Percentiles rank a stretch among this genome's conserved stretches.
phyloP scores from a whole-genome alignment of 2,797 vertebrate genomes.

The Distichodus sexfasciatus region DNA sequence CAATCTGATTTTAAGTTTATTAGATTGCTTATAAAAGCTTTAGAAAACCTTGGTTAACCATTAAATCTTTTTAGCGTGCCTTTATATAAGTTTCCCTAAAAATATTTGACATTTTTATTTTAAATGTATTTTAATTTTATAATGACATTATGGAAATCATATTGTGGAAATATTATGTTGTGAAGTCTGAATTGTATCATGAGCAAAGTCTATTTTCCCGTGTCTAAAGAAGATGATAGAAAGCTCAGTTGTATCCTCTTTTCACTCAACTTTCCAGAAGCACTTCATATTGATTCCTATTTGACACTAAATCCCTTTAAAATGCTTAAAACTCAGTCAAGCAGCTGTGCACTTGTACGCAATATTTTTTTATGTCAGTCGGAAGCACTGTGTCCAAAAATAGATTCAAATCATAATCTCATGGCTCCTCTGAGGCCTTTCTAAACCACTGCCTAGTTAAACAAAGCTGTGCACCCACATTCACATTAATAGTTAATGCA shows the following conservation, averaged over 20 bases:
- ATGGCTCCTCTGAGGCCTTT: neutral
- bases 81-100: too few species aligned
- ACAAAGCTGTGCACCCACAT: neutral
- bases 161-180: too few species aligned
- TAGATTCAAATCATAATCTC: neutral
- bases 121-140: too few species aligned
- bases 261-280: neutral
- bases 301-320: neutral
- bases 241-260: neutral
- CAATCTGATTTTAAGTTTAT: too few species aligned
- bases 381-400: neutral
- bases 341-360: neutral
- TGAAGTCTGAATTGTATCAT: too few species aligned
- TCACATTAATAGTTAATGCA: conserved; percentile 20
- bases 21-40: too few species aligned
- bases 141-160: too few species aligned
- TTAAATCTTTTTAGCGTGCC: too few species aligned
- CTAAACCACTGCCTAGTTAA: neutral
- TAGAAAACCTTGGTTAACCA: too few species aligned
- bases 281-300: neutral
- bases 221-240: neutral
- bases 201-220: too few species aligned
- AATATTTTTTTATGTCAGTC: neutral
- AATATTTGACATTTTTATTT: too few species aligned
- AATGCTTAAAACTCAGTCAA: neutral